These are phyloP conservation scores for Corythaeola cristata DNA, from an alignment of 2,113 vertebrate species.

Conservation along the genomic window DNA sequence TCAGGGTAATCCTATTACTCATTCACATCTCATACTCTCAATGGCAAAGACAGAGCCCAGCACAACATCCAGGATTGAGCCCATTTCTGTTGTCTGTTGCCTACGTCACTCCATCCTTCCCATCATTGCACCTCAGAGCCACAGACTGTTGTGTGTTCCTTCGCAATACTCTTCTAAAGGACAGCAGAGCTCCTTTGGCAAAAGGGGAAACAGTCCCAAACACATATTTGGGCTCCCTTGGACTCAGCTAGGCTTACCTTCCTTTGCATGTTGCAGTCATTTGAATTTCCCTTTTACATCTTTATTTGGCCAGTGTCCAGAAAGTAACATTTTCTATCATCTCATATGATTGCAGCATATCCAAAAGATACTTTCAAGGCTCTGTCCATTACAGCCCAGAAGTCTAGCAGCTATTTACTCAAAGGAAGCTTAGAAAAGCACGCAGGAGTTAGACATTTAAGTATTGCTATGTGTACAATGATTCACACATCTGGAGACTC, in stretches of 20 bases:
- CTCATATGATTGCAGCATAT: background rate
- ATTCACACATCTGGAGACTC: background rate
- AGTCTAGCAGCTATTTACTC: background rate
- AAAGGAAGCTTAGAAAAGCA: background rate
- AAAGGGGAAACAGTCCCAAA: background rate
- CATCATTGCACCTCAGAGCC: background rate
- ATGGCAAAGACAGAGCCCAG: background rate
- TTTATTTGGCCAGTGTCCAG: background rate
- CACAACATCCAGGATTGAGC: background rate
- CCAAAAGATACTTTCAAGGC: background rate
- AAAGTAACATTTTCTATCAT: too few relatives aligned
- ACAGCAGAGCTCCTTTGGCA: background rate
- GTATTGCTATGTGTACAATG: background rate
- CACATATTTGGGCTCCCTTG: background rate
- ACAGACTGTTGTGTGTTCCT: background rate
- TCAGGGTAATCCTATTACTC: background rate
- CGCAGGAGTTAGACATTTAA: background rate
- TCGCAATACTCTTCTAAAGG: background rate
- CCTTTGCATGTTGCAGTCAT: background rate
- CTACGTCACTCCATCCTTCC: background rate
- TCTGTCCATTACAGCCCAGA: background rate
- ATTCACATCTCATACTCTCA: background rate
- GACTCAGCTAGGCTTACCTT: background rate
- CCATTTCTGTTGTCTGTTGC: background rate
- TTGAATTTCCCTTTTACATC: background rate